Conservation (phyloP, 1,140 invertebrate genomes). For the Oryctes rhinoceros region DNA sequence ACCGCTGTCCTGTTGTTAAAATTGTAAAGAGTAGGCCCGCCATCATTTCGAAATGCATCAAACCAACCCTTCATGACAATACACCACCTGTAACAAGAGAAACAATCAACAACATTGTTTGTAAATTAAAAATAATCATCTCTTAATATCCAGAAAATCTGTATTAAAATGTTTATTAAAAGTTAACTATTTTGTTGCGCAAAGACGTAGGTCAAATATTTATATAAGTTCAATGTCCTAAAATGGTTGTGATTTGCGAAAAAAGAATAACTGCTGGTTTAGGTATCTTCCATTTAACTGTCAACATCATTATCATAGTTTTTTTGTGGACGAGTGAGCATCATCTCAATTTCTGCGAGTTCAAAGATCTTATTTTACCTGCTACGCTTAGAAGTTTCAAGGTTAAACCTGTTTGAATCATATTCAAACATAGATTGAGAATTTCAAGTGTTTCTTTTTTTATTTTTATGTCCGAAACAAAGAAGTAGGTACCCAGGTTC, state of each 20-base stretch:
- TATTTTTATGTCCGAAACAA: not conserved
- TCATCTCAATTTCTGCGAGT: slow-evolving; percentile 1
- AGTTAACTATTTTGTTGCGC: not conserved
- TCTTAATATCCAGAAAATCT: too few relatives aligned
- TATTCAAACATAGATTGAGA: not conserved
- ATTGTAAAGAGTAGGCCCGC: slow-evolving; percentile 91
- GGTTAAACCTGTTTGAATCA: not conserved
- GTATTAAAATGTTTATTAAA: too few relatives aligned
- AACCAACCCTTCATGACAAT: slow-evolving; percentile 87
- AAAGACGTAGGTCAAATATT: not conserved
- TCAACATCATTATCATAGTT: not conserved
- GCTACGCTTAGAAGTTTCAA: not conserved
- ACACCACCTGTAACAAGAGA: slow-evolving; percentile 40
- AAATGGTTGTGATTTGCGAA: not conserved
- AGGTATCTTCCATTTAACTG: not conserved
- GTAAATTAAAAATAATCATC: too few relatives aligned
- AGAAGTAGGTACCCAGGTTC: too few relatives aligned
- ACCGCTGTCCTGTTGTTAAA: slow-evolving; percentile 92
- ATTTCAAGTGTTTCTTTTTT: not conserved
- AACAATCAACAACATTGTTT: slow-evolving; percentile 6
- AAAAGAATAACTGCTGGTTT: not conserved
- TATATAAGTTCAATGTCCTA: not conserved
- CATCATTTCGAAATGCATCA: slow-evolving; percentile 91
- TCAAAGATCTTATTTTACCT: slow-evolving; percentile 29
- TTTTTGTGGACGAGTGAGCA: not conserved